Base-by-base conservation (phyloP, 1,140 invertebrate species). In the Lutraria rhynchaena region DNA sequence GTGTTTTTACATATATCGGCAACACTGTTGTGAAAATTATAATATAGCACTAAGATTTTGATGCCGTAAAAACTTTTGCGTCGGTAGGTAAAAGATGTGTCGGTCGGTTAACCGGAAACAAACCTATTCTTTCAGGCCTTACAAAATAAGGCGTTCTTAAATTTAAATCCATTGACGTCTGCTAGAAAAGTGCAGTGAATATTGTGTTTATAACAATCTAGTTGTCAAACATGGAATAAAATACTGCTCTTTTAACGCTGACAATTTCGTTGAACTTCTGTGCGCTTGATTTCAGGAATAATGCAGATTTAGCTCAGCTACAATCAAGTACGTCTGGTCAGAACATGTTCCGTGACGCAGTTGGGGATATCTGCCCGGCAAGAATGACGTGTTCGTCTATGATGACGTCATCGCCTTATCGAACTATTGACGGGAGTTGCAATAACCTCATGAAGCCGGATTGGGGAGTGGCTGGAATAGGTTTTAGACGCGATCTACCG, bases 361-460 rank as follows among this genome's bases (percentile, higher is more conserved):
- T 46, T 19, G 9, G n/a, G 22, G 71, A 74, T 33, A 27, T 74
- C n/a, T 74, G 71, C 27, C 33, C 7, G 17, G 3, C 57, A 17
- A 29, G 41, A 27, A 31, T 29, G 33, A 17, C 33, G 17, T 74
- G 71, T 60, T 17, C 31, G 9, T 0, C 55, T 4, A n/a, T 41
- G 3, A 24, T 57, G 11, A 9, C 22, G 49, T 29, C 29, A n/a
- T 60, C 71, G n/a, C 65, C 63, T 15, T 80, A 69, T 17, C 61
- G 76, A 11, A 58, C 76, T 1, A n/a, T 44, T 9, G 63, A 80
- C 53, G 76, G 76, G n/a, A 67, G 24, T 27, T 80, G 76, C 31
- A 80, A 80, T 35, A 80, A 80, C 22, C 22, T 80, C 4, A 13
- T 19, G 13, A 0, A 80, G 19, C 31, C 65, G 13, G 27, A 41